Percentiles rank a stretch among this genome's conserved stretches.
phyloP scores from a whole-genome alignment of 1,140 invertebrate species.

The Drosophila trapezifrons region DNA sequence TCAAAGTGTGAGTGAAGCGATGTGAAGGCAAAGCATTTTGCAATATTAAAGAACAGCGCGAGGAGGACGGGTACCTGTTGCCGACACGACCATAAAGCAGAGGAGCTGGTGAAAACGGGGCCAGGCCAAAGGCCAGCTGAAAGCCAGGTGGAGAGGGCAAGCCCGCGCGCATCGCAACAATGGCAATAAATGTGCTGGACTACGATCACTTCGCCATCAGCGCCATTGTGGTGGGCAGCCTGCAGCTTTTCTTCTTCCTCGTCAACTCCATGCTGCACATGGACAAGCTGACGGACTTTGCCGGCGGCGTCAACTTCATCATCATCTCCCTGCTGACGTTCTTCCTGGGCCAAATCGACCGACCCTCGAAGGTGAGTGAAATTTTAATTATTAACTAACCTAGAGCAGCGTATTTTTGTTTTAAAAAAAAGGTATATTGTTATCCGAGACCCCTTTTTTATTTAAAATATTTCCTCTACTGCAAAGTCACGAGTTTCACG shows the following conservation, averaged over 20 bases:
- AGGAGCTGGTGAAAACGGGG: neutral
- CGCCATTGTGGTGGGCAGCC: constrained; percentile 92
- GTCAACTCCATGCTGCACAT: constrained; percentile 93
- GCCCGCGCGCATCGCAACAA: constrained; percentile 9
- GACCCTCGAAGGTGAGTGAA: constrained; percentile 86
- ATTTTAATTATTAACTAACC: neutral
- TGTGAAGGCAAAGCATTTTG: constrained; percentile 57
- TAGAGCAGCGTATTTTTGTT: neutral
- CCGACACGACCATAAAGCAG: constrained; percentile 10
- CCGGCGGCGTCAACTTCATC: constrained; percentile 95
- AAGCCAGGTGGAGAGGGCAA: constrained; percentile 4
- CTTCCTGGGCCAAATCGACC: constrained; percentile 91
- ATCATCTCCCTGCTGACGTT: constrained; percentile 94
- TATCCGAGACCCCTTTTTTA: neutral
- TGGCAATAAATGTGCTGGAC: constrained; percentile 91
- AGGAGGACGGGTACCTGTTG: constrained; percentile 34
- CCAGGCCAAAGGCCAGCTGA: constrained; percentile 10
- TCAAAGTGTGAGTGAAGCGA: constrained; percentile 32
- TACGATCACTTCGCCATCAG: constrained; percentile 94
- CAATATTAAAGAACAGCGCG: constrained; percentile 46
- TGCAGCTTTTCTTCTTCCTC: constrained; percentile 95
- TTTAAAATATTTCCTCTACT: neutral
- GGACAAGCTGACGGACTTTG: constrained; percentile 96
- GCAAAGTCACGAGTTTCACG: too few relatives aligned
- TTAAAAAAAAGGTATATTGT: neutral